These are phyloP conservation scores for Podarcis cretensis DNA, from an alignment of 2,113 vertebrate species.

Conservation along the genomic window DNA sequence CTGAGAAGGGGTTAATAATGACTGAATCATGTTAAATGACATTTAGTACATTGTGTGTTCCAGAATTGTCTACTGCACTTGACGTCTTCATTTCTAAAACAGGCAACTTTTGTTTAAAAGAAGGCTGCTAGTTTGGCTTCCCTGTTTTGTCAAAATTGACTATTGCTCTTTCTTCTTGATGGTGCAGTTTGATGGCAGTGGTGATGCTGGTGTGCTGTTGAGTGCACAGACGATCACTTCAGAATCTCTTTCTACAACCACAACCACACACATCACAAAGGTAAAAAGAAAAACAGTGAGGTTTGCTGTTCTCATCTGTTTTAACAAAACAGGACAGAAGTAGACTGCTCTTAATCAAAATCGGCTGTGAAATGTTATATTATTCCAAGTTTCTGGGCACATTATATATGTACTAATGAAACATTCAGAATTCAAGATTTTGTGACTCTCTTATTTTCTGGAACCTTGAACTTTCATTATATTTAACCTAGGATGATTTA, in stretches of 20 bases:
- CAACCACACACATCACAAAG: conserved; percentile 99
- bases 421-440: not conserved
- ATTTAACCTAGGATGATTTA: no score
- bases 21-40: not conserved
- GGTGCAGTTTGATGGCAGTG: conserved; percentile 85
- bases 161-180: conserved; percentile 38
- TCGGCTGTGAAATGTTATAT: not conserved
- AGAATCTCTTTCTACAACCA: conserved; percentile 95
- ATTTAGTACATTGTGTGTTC: not conserved
- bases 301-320: not conserved
- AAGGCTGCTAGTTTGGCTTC: conserved; percentile 25
- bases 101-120: conserved; percentile 7
- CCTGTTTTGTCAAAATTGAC: not conserved
- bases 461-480: not conserved
- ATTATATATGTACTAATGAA: not conserved
- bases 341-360: not conserved
- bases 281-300: conserved; percentile 70
- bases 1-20: not conserved
- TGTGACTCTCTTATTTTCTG: not conserved
- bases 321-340: no score
- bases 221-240: conserved; percentile 97
- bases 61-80: no score
- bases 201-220: conserved; percentile 88
- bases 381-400: not conserved
- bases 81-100: not conserved